phyloP scores from a whole-genome alignment of 2,113 vertebrate genomes.

The Hymenochirus boettgeri region DNA sequence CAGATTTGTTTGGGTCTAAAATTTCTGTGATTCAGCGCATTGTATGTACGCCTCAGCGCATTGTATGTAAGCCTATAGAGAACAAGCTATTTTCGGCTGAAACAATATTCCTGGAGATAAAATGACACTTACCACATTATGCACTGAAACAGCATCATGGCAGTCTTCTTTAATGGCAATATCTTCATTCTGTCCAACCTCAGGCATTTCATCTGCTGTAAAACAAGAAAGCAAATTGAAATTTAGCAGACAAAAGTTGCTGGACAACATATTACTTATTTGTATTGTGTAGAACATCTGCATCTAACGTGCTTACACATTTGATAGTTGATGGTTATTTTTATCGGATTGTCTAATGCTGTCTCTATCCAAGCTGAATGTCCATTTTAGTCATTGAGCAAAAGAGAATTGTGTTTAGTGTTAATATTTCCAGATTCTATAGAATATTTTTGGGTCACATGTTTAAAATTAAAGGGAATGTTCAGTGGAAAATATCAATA shows the following conservation, averaged over 20 bases:
- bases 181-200: constrained; percentile 70
- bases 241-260: not conserved
- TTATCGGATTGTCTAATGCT: too few species aligned
- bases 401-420: too few species aligned
- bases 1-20: not conserved
- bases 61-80: not conserved
- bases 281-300: too few species aligned
- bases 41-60: not conserved
- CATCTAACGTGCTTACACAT: too few species aligned
- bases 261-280: too few species aligned
- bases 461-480: too few species aligned
- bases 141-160: constrained; percentile 56
- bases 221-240: constrained; percentile 31
- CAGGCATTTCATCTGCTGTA: constrained; percentile 73
- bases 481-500: too few species aligned
- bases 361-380: too few species aligned
- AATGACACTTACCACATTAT: constrained; percentile 80
- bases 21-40: not conserved
- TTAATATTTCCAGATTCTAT: too few species aligned
- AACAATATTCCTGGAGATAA: not conserved
- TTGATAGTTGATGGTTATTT: too few species aligned
- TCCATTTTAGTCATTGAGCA: too few species aligned
- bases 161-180: constrained; percentile 64
- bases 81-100: not conserved
- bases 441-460: too few species aligned